These are phyloP conservation scores for Gymnarchus niloticus DNA, from an alignment of 2,113 vertebrate species.

Conservation along the genomic window DNA sequence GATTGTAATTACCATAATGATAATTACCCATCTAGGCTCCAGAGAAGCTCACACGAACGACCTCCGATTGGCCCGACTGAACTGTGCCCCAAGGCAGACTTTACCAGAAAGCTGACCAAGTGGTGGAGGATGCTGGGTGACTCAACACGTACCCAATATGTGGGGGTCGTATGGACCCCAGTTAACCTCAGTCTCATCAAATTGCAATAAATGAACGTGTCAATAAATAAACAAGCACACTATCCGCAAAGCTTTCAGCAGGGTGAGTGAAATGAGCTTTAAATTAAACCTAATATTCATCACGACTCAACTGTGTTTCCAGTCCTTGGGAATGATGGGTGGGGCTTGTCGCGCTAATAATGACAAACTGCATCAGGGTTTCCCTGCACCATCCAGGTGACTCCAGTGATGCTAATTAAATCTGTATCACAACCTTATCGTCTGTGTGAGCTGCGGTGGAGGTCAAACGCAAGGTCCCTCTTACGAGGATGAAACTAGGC, in stretches of 20 bases:
- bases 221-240: slow-evolving; percentile 25
- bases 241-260: too few species aligned
- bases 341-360: slow-evolving; percentile 17
- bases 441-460: not conserved
- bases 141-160: not conserved
- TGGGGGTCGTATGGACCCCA: too few species aligned
- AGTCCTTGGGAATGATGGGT: slow-evolving; percentile 30
- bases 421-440: not conserved
- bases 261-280: slow-evolving; percentile 35
- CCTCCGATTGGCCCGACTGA: not conserved
- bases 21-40: not conserved
- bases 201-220: slow-evolving; percentile 12
- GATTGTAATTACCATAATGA: slow-evolving; percentile 7
- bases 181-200: slow-evolving; percentile 38
- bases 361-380: not conserved
- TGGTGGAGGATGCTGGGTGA: not conserved
- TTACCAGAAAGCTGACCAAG: not conserved
- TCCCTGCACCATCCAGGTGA: not conserved
- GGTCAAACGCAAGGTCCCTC: not conserved
- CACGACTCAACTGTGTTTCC: slow-evolving; percentile 28
- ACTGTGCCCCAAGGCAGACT: not conserved
- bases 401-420: not conserved
- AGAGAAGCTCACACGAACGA: not conserved
- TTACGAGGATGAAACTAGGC: not conserved
- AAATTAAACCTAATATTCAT: slow-evolving; percentile 33